Evolutionary conservation across 2,888 invertebrate species (phyloP).

Genomic region (Andricus curvator): DNA sequence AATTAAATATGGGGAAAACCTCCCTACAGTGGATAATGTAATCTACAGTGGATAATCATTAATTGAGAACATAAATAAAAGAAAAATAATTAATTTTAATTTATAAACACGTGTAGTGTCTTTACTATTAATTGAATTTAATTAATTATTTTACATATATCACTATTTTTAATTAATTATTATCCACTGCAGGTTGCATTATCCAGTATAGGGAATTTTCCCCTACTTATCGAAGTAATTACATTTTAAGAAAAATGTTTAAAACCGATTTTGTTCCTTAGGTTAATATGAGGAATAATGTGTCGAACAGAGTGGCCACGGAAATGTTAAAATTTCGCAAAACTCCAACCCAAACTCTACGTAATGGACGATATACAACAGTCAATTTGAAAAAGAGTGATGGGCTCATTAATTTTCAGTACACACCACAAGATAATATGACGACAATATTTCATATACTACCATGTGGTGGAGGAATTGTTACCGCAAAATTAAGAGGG

Average conservation of each 20-base stretch:
- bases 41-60: no score
- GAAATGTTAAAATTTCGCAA: constrained; percentile 71
- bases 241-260: background rate
- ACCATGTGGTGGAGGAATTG: constrained; percentile 72
- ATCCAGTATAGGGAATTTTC: no score
- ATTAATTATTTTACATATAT: no score
- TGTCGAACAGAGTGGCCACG: constrained; percentile 71
- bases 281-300: constrained; percentile 73
- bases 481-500: constrained; percentile 71
- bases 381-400: constrained; percentile 71
- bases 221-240: background rate
- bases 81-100: no score
- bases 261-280: constrained; percentile 47
- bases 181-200: no score
- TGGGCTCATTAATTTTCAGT: constrained; percentile 73
- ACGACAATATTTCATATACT: constrained; percentile 73
- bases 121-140: no score
- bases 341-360: constrained; percentile 69
- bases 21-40: no score
- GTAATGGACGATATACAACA: constrained; percentile 68
- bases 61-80: no score
- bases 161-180: no score
- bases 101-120: no score
- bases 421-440: constrained; percentile 71
- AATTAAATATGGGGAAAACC: no score